A percentile compares a stretch with the other conserved stretches of the same genome.
phyloP scores from a whole-genome alignment of 2,797 vertebrate species.

The Leptoclinus maculatus region DNA sequence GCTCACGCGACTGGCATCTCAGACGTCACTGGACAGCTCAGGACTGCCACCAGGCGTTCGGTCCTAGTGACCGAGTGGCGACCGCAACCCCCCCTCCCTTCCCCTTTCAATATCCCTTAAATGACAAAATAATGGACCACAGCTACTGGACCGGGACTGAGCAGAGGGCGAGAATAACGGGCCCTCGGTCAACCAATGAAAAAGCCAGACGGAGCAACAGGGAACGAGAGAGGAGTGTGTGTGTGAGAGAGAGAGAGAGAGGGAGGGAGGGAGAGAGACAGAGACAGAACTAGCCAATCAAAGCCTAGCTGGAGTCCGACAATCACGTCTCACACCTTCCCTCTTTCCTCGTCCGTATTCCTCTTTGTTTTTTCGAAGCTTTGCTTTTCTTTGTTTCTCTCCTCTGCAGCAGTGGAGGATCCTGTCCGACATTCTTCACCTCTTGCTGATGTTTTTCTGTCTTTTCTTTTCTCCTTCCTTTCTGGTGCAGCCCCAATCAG shows the following conservation, averaged over 20 bases:
- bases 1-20: conserved; percentile 96
- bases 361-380: conserved; percentile 59
- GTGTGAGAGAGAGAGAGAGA: conserved; percentile 70
- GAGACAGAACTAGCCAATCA: conserved; percentile 85
- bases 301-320: conserved; percentile 96
- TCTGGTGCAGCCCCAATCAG: conserved; percentile 35
- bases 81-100: conserved; percentile 27
- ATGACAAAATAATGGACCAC: conserved; percentile 71
- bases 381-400: conserved; percentile 62
- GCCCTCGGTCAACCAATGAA: conserved; percentile 80
- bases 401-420: conserved; percentile 57
- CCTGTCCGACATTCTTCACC: conserved; percentile 40
- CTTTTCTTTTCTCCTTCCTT: conserved; percentile 18
- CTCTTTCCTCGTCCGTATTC: conserved; percentile 66
- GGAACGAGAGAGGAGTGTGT: conserved; percentile 74
- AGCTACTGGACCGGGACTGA: conserved; percentile 70
- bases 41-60: conserved; percentile 93
- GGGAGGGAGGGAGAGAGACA: conserved; percentile 81
- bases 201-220: conserved; percentile 86
- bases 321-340: conserved; percentile 92
- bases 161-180: conserved; percentile 57
- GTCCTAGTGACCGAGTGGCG: conserved; percentile 88
- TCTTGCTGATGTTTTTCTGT: not conserved
- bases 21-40: conserved; percentile 98
- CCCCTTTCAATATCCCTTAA: conserved; percentile 45